A percentile compares a stretch with the other conserved stretches of the same genome.
Conservation (phyloP, 2,113 vertebrate species). For the Grallaria varia region DNA sequence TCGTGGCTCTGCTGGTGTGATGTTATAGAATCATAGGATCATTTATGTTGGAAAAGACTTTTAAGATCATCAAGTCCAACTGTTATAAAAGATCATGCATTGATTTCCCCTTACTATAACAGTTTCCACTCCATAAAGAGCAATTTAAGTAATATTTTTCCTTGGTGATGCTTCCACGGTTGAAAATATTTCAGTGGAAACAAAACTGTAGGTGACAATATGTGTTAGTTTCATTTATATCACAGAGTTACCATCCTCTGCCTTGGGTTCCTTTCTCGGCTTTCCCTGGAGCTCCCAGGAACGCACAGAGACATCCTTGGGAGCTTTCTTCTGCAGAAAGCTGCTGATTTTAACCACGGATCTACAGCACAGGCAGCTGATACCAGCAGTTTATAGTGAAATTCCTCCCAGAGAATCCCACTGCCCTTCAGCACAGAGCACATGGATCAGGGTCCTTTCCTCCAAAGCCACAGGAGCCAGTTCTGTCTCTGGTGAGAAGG, state of each 20-base stretch:
- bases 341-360: neutral
- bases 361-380: neutral
- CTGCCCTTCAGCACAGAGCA: neutral
- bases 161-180: neutral
- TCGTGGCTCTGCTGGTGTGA: neutral
- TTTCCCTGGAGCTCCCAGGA: neutral
- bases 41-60: neutral
- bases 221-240: neutral
- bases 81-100: neutral
- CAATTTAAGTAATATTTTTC: neutral
- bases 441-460: accelerated
- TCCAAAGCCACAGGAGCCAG: neutral
- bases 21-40: neutral
- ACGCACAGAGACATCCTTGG: neutral
- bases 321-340: neutral
- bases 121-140: neutral
- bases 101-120: neutral
- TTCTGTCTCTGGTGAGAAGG: neutral
- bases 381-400: neutral
- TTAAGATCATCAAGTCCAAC: neutral
- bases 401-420: neutral
- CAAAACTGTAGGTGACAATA: conserved; percentile 8
- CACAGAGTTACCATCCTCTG: neutral
- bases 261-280: neutral
- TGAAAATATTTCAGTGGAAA: neutral